Base-by-base conservation (phyloP, 2,888 invertebrate genomes). In the Bellardia pandia region DNA sequence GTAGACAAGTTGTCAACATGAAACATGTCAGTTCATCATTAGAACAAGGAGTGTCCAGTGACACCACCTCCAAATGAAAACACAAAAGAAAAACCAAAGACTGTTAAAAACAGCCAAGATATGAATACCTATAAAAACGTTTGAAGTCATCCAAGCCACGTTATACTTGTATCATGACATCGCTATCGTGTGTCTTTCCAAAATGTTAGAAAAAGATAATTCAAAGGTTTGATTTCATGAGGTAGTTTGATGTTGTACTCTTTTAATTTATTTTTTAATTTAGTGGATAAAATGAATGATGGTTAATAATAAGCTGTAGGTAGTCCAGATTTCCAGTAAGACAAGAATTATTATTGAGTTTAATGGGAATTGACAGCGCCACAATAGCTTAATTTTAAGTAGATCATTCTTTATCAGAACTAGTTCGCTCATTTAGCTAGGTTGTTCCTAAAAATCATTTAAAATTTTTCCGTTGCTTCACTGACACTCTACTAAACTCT, bases 41-140 rank as follows among this genome's bases (percentile, higher is more conserved):
- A 51, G 71, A 83, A 76, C 56, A 77, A 58, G 86, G 83, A 83
- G 86, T 83, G 83, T 71, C 83, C 83, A 75, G 40, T 64, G 51
- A 69, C 69, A 60, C 68, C 58, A 82, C 74, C 76, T 76, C 6
- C 48, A 60, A 53, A 33, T n/a, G 0, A 16, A 45, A 72, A 74
- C 13, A 16, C 66, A 53, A 66, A 37, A 68, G 53, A 79, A 58
- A 40, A 7, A 76, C 14, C 64, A 68, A 69, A 58, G 45, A 11
- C 75, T 51, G 23, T 58, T 68, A 42, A 51, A 68, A 51, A 16
- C 37, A 75, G 62, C 45, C 13, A 62, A 48, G 48, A 62, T 62
- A 33, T 16, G 14, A 13, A 42, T 7, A 78, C 56, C 23, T 56
- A n/a, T n/a, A 5, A 51, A 68, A 53, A 40, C 51, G 23, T 69